Conservation (phyloP, 2,888 invertebrate genomes). For the Lasioglossum malachurum region DNA sequence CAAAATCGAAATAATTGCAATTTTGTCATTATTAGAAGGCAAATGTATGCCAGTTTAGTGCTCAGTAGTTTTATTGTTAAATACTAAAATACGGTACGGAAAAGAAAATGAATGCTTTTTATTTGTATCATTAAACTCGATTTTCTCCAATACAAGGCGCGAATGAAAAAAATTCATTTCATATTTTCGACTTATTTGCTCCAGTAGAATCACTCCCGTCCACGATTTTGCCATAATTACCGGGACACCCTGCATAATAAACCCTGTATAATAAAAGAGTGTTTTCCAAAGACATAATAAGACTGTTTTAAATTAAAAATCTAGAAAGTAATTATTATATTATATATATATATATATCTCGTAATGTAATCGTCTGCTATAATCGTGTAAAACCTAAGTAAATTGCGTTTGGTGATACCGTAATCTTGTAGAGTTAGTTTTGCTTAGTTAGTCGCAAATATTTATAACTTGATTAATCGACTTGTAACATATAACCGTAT, state of each 20-base stretch:
- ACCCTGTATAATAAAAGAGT: neutral
- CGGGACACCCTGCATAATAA: neutral
- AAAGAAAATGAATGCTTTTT: too few species aligned
- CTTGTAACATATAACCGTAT: constrained; percentile 55
- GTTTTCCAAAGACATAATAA: constrained; percentile 61
- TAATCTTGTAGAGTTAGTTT: constrained; percentile 41
- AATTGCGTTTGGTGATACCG: constrained; percentile 41
- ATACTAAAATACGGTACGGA: too few species aligned
- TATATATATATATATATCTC: neutral
- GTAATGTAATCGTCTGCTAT: neutral
- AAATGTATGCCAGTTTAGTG: too few species aligned
- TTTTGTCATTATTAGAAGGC: too few species aligned
- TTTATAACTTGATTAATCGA: constrained; percentile 13
- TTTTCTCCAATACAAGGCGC: too few species aligned
- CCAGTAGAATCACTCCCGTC: neutral
- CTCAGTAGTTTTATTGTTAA: too few species aligned
- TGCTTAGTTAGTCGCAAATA: constrained; percentile 1
- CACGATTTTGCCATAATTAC: neutral
- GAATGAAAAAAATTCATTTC: too few species aligned
- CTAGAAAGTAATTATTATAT: constrained; percentile 35
- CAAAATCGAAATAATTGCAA: too few species aligned
- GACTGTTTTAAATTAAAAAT: constrained; percentile 47
- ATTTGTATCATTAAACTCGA: too few species aligned
- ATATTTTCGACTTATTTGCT: neutral
- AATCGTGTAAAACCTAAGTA: constrained; percentile 23